Evolutionary conservation across 2,113 vertebrate genomes (phyloP).

Genomic region (Nicator chloris): DNA sequence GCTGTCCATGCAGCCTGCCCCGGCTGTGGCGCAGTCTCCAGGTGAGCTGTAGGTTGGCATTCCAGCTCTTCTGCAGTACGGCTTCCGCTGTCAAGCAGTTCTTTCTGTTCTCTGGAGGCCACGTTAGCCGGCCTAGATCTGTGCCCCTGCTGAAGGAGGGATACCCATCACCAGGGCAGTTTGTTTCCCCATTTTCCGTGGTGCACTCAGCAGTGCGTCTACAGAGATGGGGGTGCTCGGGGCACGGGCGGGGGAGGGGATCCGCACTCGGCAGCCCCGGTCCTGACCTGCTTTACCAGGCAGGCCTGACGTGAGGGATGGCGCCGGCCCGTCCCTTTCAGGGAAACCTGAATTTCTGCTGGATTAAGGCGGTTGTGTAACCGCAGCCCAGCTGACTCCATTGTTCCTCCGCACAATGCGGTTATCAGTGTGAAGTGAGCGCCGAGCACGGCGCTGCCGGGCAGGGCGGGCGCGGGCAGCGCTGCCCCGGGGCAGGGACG

Average conservation of each 20-base stretch:
- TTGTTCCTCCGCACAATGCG: background rate
- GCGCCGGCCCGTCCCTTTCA: background rate
- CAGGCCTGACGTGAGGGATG: background rate
- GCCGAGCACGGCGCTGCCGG: background rate
- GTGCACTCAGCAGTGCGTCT: rapidly evolving
- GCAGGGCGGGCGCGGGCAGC: background rate
- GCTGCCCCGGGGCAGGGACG: background rate
- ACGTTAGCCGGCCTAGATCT: background rate
- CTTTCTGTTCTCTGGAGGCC: background rate
- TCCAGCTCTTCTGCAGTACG: background rate
- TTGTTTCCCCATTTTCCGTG: background rate
- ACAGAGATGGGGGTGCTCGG: rapidly evolving
- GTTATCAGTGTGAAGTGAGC: background rate
- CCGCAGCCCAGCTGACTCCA: background rate
- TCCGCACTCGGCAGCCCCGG: too few species aligned
- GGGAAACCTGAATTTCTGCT: background rate
- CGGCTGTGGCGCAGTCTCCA: background rate
- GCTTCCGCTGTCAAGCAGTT: background rate
- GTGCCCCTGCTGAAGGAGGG: background rate
- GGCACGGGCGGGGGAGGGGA: rapidly evolving
- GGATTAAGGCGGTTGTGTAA: background rate
- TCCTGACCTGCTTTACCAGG: background rate
- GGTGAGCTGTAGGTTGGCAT: background rate
- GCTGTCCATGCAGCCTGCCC: background rate
- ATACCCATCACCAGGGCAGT: too few species aligned